A percentile compares a stretch with the other conserved stretches of the same genome.
Evolutionary conservation across 2,113 vertebrate species (phyloP).

Genomic region (Charadrius vociferus): DNA sequence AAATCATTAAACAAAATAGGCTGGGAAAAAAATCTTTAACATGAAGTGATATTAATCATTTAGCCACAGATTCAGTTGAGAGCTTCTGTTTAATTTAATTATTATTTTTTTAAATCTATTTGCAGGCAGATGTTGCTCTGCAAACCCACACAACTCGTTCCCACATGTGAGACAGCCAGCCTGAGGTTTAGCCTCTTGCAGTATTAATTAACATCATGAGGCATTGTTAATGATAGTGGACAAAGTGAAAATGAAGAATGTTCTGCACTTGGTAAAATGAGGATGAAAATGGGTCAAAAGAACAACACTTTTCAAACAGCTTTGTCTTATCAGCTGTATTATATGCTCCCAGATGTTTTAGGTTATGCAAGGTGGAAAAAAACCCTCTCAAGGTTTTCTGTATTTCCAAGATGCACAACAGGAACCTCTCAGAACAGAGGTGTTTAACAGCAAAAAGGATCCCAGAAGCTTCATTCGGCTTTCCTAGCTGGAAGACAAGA

Average conservation of each 20-base stretch:
- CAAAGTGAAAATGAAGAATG: conserved; percentile 42
- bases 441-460: neutral
- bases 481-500: neutral
- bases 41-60: conserved; percentile 60
- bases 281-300: conserved; percentile 41
- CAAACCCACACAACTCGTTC: conserved; percentile 27
- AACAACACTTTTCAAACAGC: neutral
- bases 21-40: conserved; percentile 45
- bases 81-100: conserved; percentile 52
- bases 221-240: conserved; percentile 6
- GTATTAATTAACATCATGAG: conserved; percentile 61
- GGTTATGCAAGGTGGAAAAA: neutral
- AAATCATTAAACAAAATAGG: conserved; percentile 71
- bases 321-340: conserved; percentile 7
- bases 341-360: neutral
- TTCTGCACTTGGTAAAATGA: neutral
- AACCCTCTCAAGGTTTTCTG: neutral
- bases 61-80: conserved; percentile 39
- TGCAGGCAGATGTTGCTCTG: conserved; percentile 39
- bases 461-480: neutral
- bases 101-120: conserved; percentile 31
- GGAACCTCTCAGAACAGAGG: neutral
- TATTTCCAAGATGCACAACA: neutral
- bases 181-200: conserved; percentile 32
- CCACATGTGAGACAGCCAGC: neutral